Evolutionary conservation across 2,113 vertebrate genomes (phyloP), one percentile per base, ranked within the genome.

Genomic region (Eulemur rufifrons): DNA sequence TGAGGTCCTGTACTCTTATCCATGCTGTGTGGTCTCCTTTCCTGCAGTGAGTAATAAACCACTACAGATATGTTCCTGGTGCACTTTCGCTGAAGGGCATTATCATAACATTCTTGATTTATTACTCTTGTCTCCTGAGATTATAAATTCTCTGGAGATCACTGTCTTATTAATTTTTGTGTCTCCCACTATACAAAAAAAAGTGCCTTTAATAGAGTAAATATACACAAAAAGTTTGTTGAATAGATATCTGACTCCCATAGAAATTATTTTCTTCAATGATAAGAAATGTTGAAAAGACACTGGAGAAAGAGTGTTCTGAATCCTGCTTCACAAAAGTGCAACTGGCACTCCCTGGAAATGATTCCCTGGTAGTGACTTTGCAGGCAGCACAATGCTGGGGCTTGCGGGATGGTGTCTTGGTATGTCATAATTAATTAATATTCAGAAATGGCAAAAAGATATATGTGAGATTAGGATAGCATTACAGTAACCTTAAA

Each of bases 391-490:
- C 21, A 80, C 8, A 56, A 21, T 68, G 39, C 52, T 63, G 5
- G 14, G 17, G 17, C 9, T 92, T 52, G 37, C 18, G 37, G 18
- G 37, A 52, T 50, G n/a, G 34, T 39, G 15, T 47, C 74, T 88
- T 56, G n/a, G 7, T 59, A 59, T 59, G 29, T 32, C 10, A 17
- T 83, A 54, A 85, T 2, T 47, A 29, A 86, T 71, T 74, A 95
- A 47, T 68, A 94, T 61, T 96, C 34, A 95, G 39, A 95, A 85
- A 71, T 82, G 23, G 45, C 29, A 78, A 91, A 80, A 89, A 89
- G 37, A 77, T 64, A 47, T 8, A 32, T 73, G 6, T 76, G 78
- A 73, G 20, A 37, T 81, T 21, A 50, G 56, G 76, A 82, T 18
- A 76, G 27, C 25, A 88, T 92, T 64, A 71, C 4, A 86, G 23